Conservation (phyloP, 1,140 invertebrate species). For the Ericerus pela region DNA sequence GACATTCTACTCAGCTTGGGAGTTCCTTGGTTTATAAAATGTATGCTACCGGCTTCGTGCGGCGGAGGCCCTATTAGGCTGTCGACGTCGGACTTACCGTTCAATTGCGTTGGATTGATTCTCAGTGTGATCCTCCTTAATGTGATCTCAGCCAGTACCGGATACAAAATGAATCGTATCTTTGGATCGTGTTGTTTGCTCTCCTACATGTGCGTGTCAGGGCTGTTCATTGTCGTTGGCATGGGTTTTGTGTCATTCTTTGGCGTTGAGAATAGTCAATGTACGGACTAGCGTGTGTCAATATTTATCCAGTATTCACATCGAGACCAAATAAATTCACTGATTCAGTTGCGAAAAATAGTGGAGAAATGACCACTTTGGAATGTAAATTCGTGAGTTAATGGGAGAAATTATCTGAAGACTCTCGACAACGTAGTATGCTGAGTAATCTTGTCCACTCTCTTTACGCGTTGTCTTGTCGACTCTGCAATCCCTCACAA, state of each 20-base stretch:
- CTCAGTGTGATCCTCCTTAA: slow-evolving; percentile 21
- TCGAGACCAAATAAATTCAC: no score
- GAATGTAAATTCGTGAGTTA: no score
- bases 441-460: no score
- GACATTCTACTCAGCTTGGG: slow-evolving; percentile 71
- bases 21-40: slow-evolving; percentile 66
- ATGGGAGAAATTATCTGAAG: no score
- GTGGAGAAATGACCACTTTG: no score
- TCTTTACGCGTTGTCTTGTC: no score
- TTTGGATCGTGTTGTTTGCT: slow-evolving; percentile 22
- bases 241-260: slow-evolving; percentile 6
- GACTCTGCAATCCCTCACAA: no score
- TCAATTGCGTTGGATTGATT: slow-evolving; percentile 23
- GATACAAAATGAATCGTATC: slow-evolving; percentile 17
- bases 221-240: slow-evolving; percentile 21
- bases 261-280: no score
- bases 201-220: slow-evolving; percentile 21
- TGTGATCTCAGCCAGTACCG: slow-evolving; percentile 17
- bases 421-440: no score
- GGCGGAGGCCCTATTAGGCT: slow-evolving; percentile 20
- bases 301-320: no score
- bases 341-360: no score
- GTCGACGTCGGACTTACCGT: slow-evolving; percentile 18
- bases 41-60: slow-evolving; percentile 33
- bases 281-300: no score